A percentile compares a stretch with the other conserved stretches of the same genome.
These are phyloP conservation scores for Larimichthys crocea DNA, from an alignment of 2,113 vertebrate genomes.

Conservation along the genomic window DNA sequence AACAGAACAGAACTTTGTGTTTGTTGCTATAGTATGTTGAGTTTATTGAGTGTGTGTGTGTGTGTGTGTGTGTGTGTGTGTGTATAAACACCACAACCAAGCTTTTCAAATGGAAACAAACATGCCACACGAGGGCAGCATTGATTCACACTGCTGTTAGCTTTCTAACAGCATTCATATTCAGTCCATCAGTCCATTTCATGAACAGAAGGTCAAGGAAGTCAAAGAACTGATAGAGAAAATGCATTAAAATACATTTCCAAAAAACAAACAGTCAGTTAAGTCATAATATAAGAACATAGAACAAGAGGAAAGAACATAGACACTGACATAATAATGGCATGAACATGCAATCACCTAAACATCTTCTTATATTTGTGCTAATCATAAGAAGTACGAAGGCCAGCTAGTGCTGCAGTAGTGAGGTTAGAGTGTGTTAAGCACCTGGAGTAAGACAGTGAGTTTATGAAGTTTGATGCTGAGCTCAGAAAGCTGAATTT, in stretches of 20 bases:
- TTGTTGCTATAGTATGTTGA: not conserved
- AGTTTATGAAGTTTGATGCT: conserved; percentile 24
- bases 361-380: not conserved
- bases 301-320: not conserved
- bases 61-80: not conserved
- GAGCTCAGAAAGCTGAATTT: conserved; percentile 46
- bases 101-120: conserved; percentile 7
- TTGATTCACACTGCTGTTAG: conserved; percentile 27
- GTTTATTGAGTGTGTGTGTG: not conserved
- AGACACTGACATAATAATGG: not conserved
- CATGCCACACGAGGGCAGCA: conserved; percentile 68
- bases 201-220: conserved; percentile 15
- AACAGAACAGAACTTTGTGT: not conserved
- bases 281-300: not conserved
- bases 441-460: conserved; percentile 25
- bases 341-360: not conserved
- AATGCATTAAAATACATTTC: not conserved
- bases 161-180: not conserved
- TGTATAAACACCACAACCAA: not conserved
- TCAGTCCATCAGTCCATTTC: not conserved
- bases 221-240: not conserved
- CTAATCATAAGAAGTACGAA: conserved; percentile 31
- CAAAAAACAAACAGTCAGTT: not conserved
- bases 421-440: conserved; percentile 22
- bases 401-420: conserved; percentile 2